Percentiles rank a stretch among this genome's conserved stretches.
Evolutionary conservation across 2,888 invertebrate genomes (phyloP).

Genomic region (Amiota mariae): DNA sequence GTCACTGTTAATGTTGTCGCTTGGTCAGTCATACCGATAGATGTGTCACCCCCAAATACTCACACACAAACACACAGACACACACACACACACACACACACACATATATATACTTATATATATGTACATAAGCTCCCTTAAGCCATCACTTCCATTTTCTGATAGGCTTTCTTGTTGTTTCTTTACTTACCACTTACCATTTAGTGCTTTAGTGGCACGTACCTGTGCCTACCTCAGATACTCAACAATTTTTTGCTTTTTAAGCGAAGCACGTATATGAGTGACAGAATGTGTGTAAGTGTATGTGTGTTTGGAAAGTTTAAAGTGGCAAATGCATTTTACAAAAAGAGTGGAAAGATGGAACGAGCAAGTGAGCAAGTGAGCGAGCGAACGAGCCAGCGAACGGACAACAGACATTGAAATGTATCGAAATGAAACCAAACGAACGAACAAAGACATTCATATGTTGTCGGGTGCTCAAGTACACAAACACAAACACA

Average conservation of each 20-base stretch:
- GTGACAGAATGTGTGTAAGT: constrained; percentile 7
- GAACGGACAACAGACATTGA: neutral
- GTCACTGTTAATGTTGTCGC: neutral
- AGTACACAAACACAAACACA: neutral
- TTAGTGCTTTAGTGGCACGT: too few species aligned
- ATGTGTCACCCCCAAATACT: neutral
- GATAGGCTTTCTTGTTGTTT: too few species aligned
- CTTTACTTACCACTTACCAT: too few species aligned
- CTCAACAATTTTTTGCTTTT: too few species aligned
- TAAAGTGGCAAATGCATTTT: constrained; percentile 17
- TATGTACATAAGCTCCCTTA: neutral
- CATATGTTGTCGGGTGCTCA: constrained; percentile 21
- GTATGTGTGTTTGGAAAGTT: constrained; percentile 22
- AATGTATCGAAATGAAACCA: constrained; percentile 25
- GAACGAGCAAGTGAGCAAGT: neutral
- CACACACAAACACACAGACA: too few species aligned
- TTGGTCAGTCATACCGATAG: neutral
- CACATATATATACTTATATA: neutral
- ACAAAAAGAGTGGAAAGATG: neutral
- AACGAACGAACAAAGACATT: constrained; percentile 47
- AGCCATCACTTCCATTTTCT: too few species aligned
- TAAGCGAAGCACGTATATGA: neutral
- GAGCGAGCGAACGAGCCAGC: constrained; percentile 2
- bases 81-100: neutral
- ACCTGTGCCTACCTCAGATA: too few species aligned